Conservation (phyloP, 2,888 invertebrate species). For the Embidobia sp. region DNA sequence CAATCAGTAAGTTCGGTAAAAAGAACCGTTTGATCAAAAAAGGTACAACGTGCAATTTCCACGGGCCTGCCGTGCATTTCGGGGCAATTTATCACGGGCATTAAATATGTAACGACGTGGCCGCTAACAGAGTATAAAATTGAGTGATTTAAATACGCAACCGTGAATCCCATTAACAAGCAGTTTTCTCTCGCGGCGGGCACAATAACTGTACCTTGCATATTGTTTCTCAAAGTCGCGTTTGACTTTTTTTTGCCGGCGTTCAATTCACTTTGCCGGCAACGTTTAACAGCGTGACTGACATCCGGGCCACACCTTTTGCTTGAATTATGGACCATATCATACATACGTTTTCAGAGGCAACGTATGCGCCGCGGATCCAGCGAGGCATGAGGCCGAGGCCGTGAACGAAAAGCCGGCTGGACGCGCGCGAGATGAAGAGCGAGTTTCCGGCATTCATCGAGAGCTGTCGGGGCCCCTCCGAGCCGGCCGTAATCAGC, state of each 20-base stretch:
- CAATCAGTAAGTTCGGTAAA: too few species aligned
- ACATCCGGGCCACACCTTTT: constrained; percentile 46
- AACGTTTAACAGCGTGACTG: constrained; percentile 40
- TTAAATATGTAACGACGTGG: constrained; percentile 45
- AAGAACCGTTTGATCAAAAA: constrained; percentile 13
- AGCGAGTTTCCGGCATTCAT: constrained; percentile 48
- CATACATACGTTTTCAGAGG: constrained; percentile 32
- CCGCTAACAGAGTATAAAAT: constrained; percentile 49
- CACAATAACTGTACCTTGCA: constrained; percentile 34
- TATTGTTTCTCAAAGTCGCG: constrained; percentile 41
- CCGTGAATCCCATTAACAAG: constrained; percentile 46
- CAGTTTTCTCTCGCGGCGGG: constrained; percentile 21
- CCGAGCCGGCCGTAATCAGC: constrained; percentile 49
- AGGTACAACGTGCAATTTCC: constrained; percentile 6
- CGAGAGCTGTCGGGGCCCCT: constrained; percentile 35
- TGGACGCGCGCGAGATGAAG: constrained; percentile 37
- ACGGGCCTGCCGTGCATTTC: constrained; percentile 12
- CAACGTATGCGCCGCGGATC: constrained; percentile 8
- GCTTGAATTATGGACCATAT: constrained; percentile 48
- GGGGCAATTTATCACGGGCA: constrained; percentile 50
- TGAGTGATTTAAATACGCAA: constrained; percentile 54
- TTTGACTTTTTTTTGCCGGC: constrained; percentile 6
- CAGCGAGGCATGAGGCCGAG: constrained; percentile 36
- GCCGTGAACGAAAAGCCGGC: constrained; percentile 32
- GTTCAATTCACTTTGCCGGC: constrained; percentile 16